Conservation (phyloP, 2,113 vertebrate genomes). For the Ornithorhynchus anatinus region DNA sequence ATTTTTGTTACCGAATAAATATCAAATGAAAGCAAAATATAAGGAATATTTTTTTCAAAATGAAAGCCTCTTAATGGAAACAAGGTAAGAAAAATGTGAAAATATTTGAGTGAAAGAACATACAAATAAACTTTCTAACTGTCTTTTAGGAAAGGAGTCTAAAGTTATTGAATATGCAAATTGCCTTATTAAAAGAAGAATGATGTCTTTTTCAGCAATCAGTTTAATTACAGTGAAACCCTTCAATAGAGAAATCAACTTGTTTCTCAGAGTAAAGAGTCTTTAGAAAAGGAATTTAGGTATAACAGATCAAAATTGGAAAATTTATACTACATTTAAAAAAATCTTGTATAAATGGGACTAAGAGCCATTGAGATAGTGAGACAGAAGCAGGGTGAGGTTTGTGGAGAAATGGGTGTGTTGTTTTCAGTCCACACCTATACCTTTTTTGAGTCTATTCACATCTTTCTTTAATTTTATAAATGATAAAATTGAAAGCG, state of each 20-base stretch:
- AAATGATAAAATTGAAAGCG: not conserved
- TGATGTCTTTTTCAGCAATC: conserved; percentile 64
- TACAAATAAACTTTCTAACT: conserved; percentile 68
- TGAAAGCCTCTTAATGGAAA: conserved; percentile 32
- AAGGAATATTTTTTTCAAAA: too few relatives aligned
- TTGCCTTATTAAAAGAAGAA: conserved; percentile 69
- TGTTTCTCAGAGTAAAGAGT: conserved; percentile 32
- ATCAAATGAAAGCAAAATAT: too few relatives aligned
- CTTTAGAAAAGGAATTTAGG: conserved; percentile 41
- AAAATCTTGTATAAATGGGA: not conserved
- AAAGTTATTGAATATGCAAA: conserved; percentile 66
- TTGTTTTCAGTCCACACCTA: accelerated
- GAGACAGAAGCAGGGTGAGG: not conserved
- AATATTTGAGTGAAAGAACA: conserved; percentile 50
- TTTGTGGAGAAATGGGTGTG: too few relatives aligned
- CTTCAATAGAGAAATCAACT: conserved; percentile 61
- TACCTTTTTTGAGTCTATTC: accelerated
- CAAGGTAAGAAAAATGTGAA: conserved; percentile 41
- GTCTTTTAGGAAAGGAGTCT: conserved; percentile 52
- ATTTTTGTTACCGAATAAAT: conserved; percentile 32
- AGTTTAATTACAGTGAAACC: conserved; percentile 60
- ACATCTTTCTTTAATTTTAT: not conserved
- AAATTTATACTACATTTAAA: conserved; percentile 11
- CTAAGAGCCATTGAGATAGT: not conserved
- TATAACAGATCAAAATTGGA: conserved; percentile 49